Evolutionary conservation across 2,888 invertebrate genomes (phyloP).

Genomic region (Dasysyrphus tricinctus): DNA sequence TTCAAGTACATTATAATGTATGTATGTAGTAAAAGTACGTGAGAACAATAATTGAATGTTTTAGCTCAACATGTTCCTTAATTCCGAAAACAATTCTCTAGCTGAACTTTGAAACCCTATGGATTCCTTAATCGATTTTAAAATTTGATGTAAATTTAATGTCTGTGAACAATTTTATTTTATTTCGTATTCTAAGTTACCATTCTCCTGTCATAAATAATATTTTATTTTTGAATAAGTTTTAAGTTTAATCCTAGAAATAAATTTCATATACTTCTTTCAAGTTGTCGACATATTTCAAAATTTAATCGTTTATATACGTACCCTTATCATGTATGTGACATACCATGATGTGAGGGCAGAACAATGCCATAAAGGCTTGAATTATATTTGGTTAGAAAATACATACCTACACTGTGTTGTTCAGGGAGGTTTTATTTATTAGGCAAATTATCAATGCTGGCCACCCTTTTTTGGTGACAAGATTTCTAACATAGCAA

Average conservation of each 20-base stretch:
- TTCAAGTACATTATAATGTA: background rate
- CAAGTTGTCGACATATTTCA: slow-evolving; percentile 20
- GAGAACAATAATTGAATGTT: background rate
- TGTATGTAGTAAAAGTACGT: too few relatives aligned
- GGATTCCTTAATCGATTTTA: background rate
- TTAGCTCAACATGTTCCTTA: background rate
- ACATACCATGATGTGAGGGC: background rate
- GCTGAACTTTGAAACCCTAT: background rate
- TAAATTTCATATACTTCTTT: slow-evolving; percentile 12
- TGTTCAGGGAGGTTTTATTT: background rate
- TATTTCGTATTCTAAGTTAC: background rate
- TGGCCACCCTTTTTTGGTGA: background rate
- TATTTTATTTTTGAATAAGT: background rate
- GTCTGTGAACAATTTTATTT: background rate
- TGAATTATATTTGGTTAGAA: slow-evolving; percentile 11
- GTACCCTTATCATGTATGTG: slow-evolving; percentile 18
- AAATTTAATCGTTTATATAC: slow-evolving; percentile 11
- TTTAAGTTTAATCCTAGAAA: background rate
- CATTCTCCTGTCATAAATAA: background rate
- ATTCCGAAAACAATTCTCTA: background rate
- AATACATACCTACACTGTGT: background rate
- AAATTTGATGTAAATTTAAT: background rate
- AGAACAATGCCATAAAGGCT: slow-evolving; percentile 1
- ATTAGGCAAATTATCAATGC: background rate
- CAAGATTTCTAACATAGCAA: background rate